Evolutionary conservation across 2,888 invertebrate species (phyloP), one percentile per base, ranked within the genome.

Genomic region (Polydrusus tereticollis): DNA sequence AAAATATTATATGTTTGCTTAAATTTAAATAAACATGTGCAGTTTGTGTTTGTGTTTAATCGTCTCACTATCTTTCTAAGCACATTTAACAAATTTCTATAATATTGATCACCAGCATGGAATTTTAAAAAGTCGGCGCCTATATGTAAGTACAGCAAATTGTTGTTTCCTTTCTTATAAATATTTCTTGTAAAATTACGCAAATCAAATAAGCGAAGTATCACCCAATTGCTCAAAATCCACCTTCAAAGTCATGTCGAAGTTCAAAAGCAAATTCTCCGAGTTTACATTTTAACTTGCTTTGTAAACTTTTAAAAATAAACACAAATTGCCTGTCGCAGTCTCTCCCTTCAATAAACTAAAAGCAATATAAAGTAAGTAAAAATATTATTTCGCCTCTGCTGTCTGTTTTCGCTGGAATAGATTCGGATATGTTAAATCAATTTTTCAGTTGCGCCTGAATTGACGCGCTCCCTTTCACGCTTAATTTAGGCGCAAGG

Each of bases 401-500:
- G n/a, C n/a, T 64, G 50, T 64, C 63, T 64, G 63, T 64, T 55
- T 55, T 55, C 50, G 52, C 52, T 64, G 63, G 63, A 64, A 33
- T 10, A 64, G 36, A 64, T 52, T 64, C 63, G 52, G 63, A 64
- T 57, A 55, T 66, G 65, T 66, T 57, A 66, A 57, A 66, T 66
- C 65, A 66, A 66, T 55, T 66, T 66, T 57, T 66, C 55, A 43
- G 38, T 57, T 66, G 20, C 57, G 65, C 65, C 43, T 38, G 65
- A 55, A 57, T 66, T 66, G 74, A 75, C 75, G 69, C 78, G 76
- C 66, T 73, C 69, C 71, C 74, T 72, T 72, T 77, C 75, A 75
- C 77, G 77, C 75, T 77, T 79, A 80, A 80, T 80, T 81, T 82
- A 81, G 81, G 80, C 80, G 78, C 73, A 80, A 75, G 76, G 77